Evolutionary conservation across 2,797 vertebrate species (phyloP).

Genomic region (Alauda arvensis): DNA sequence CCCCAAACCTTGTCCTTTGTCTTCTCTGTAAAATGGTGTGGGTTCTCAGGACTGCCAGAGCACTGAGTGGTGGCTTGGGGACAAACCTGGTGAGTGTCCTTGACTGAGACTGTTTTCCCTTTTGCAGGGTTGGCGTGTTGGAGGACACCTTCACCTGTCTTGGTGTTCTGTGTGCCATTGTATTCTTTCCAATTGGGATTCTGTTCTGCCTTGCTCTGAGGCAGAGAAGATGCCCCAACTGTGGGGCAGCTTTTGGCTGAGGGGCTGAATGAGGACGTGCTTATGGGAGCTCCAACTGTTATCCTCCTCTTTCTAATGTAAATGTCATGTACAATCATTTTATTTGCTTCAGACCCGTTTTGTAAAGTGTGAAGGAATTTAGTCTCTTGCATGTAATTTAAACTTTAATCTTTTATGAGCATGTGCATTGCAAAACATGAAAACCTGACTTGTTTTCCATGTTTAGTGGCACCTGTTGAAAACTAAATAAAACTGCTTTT

Average conservation of each 20-base stretch:
- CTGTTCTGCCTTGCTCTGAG: constrained; percentile 96
- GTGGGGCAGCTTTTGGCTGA: constrained; percentile 92
- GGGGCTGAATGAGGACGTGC: constrained; percentile 45
- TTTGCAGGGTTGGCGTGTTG: constrained; percentile 90
- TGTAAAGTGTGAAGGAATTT: constrained; percentile 64
- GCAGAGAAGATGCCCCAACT: constrained; percentile 96
- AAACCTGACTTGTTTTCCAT: constrained; percentile 43
- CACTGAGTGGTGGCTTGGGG: neutral
- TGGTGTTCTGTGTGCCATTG: constrained; percentile 93
- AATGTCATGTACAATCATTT: constrained; percentile 78
- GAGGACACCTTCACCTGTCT: constrained; percentile 97
- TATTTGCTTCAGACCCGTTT: constrained; percentile 74
- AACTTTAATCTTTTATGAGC: constrained; percentile 54
- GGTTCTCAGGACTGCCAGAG: neutral
- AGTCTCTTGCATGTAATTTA: constrained; percentile 50
- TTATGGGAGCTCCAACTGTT: constrained; percentile 47
- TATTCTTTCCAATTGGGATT: constrained; percentile 95
- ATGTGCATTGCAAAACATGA: constrained; percentile 54
- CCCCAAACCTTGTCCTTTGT: neutral
- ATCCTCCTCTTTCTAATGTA: constrained; percentile 74
- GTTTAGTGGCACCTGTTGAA: constrained; percentile 64
- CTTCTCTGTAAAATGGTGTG: neutral
- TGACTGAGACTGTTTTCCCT: constrained; percentile 15
- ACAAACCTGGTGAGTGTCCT: neutral
- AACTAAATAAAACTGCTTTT: constrained; percentile 68